Evolutionary conservation across 2,797 vertebrate genomes (phyloP).

Genomic region (Gephyroberyx darwinii): DNA sequence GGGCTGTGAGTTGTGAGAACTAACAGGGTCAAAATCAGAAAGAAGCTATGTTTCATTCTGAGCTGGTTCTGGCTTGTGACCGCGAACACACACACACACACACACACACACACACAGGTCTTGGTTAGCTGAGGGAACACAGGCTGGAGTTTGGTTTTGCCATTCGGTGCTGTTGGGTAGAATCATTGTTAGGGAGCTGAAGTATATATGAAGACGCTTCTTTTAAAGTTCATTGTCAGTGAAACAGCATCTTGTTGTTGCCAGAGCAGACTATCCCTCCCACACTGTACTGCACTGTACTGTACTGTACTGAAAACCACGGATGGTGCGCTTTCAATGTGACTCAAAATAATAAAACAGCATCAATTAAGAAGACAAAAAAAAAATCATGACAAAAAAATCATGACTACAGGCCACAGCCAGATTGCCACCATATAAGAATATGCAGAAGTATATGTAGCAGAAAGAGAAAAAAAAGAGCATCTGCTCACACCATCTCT

Average conservation of each 20-base stretch:
- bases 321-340: too few species aligned
- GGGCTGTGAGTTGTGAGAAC: slow-evolving; percentile 42
- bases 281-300: slow-evolving; percentile 41
- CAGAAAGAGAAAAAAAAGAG: slow-evolving; percentile 43
- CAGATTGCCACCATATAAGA: slow-evolving; percentile 1
- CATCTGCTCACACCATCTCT: slow-evolving; percentile 63
- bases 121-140: neutral
- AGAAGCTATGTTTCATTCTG: slow-evolving; percentile 48
- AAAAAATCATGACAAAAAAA: neutral
- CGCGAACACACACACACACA: slow-evolving; percentile 14
- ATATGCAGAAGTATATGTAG: neutral
- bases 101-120: slow-evolving; percentile 10
- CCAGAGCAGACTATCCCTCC: slow-evolving; percentile 47
- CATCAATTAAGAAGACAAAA: neutral
- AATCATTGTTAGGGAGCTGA: slow-evolving; percentile 45
- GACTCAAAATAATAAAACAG: slow-evolving; percentile 45
- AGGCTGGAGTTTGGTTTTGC: slow-evolving; percentile 3
- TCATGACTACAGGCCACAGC: neutral
- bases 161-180: slow-evolving; percentile 21
- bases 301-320: slow-evolving; percentile 36
- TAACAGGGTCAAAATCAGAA: slow-evolving; percentile 41
- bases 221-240: slow-evolving; percentile 47
- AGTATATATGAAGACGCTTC: slow-evolving; percentile 41
- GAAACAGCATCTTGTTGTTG: slow-evolving; percentile 53
- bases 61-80: slow-evolving; percentile 16